A percentile compares a stretch with the other conserved stretches of the same genome.
phyloP scores from a whole-genome alignment of 2,113 vertebrate genomes.

The Mola mola region DNA sequence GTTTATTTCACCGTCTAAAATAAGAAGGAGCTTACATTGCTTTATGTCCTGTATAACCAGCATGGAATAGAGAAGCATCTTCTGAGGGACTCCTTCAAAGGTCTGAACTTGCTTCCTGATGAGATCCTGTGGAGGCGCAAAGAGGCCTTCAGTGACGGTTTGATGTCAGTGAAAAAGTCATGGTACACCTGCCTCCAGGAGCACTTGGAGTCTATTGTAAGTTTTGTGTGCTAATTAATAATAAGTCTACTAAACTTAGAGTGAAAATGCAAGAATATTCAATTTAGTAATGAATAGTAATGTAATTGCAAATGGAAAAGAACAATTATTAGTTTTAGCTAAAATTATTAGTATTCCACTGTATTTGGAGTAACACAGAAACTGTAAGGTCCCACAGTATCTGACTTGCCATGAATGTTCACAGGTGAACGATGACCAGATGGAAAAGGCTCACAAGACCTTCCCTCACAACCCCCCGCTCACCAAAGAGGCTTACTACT shows the following conservation, averaged over 20 bases:
- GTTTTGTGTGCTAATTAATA: too few relatives aligned
- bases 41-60: slow-evolving; percentile 69
- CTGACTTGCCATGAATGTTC: too few relatives aligned
- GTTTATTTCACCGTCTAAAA: not conserved
- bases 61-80: slow-evolving; percentile 93
- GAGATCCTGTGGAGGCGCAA: slow-evolving; percentile 96
- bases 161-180: slow-evolving; percentile 91
- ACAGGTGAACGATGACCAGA: slow-evolving; percentile 86
- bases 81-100: slow-evolving; percentile 90
- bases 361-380: too few relatives aligned
- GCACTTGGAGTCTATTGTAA: slow-evolving; percentile 88
- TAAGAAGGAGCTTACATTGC: not conserved
- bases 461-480: slow-evolving; percentile 88
- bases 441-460: slow-evolving; percentile 83
- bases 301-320: too few relatives aligned
- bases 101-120: slow-evolving; percentile 87
- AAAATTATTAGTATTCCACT: too few relatives aligned
- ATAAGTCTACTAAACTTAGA: too few relatives aligned
- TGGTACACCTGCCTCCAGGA: slow-evolving; percentile 93
- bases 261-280: too few relatives aligned
- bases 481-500: slow-evolving; percentile 91
- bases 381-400: too few relatives aligned
- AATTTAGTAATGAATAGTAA: too few relatives aligned
- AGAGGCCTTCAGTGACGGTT: slow-evolving; percentile 94
- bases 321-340: too few relatives aligned